Conservation (phyloP, 2,113 vertebrate species). For the Pachypanchax playfairii region DNA sequence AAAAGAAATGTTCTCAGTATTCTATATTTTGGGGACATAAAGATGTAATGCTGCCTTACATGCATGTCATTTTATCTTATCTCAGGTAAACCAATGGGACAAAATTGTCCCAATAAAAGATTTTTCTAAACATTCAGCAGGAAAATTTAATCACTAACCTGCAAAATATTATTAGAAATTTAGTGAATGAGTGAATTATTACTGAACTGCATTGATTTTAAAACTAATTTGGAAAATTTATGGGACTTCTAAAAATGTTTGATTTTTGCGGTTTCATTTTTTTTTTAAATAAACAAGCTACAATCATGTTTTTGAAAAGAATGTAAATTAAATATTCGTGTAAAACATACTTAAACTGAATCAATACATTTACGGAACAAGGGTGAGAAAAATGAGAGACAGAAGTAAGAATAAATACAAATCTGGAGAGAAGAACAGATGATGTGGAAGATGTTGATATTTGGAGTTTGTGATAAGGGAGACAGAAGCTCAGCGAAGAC, state of each 20-base stretch:
- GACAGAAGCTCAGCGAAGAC: conserved; percentile 3
- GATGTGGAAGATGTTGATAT: conserved; percentile 36
- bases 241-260: conserved; percentile 1
- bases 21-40: neutral
- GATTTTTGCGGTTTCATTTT: no score
- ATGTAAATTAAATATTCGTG: conserved; percentile 56
- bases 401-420: conserved; percentile 39
- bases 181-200: conserved; percentile 1
- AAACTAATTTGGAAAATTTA: conserved; percentile 1
- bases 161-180: conserved; percentile 9
- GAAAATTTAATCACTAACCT: neutral
- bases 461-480: conserved; percentile 25
- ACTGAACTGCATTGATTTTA: conserved; percentile 11
- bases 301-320: conserved; percentile 23
- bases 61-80: neutral
- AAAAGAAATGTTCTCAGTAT: conserved; percentile 16
- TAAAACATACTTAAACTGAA: no score
- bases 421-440: conserved; percentile 29
- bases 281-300: neutral
- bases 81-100: neutral
- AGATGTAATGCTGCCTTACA: no score
- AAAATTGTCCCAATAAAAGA: neutral
- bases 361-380: no score
- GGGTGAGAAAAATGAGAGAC: conserved; percentile 41
- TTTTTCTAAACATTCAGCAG: conserved; percentile 3